Conservation (phyloP, 2,113 vertebrate genomes). For the Oncorhynchus keta region DNA sequence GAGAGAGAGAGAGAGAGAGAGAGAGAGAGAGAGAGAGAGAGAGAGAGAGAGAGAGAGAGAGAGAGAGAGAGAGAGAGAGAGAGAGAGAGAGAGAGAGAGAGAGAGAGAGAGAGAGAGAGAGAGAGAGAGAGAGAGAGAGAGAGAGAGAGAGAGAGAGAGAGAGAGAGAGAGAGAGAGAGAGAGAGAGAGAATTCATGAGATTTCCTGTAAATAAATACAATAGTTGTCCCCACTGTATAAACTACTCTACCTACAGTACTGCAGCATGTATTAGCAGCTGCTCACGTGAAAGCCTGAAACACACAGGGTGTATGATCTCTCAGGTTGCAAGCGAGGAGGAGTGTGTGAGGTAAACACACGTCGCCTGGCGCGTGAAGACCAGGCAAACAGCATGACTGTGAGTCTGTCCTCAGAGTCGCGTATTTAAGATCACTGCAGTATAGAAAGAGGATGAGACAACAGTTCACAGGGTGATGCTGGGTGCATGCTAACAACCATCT, state of each 20-base stretch:
- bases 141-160: too few species aligned
- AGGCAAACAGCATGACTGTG: constrained; percentile 5
- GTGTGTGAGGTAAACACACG: background rate
- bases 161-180: too few species aligned
- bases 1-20: too few species aligned
- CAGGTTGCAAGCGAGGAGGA: background rate
- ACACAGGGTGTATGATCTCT: background rate
- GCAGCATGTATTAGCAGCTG: too few species aligned
- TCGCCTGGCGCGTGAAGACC: constrained; percentile 1
- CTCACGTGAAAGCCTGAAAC: background rate
- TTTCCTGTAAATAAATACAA: constrained; percentile 22
- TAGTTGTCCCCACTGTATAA: too few species aligned
- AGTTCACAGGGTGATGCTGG: constrained; percentile 33
- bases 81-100: too few species aligned
- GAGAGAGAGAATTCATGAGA: constrained; percentile 1
- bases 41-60: too few species aligned
- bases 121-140: too few species aligned
- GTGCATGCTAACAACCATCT: constrained; percentile 39
- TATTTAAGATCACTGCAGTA: constrained; percentile 1
- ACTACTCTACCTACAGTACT: too few species aligned
- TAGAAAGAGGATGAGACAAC: constrained; percentile 12
- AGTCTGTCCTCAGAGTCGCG: constrained; percentile 7
- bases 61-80: too few species aligned
- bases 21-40: too few species aligned
- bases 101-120: too few species aligned